Conservation (phyloP, 2,113 vertebrate species). For the Taxidea taxus region DNA sequence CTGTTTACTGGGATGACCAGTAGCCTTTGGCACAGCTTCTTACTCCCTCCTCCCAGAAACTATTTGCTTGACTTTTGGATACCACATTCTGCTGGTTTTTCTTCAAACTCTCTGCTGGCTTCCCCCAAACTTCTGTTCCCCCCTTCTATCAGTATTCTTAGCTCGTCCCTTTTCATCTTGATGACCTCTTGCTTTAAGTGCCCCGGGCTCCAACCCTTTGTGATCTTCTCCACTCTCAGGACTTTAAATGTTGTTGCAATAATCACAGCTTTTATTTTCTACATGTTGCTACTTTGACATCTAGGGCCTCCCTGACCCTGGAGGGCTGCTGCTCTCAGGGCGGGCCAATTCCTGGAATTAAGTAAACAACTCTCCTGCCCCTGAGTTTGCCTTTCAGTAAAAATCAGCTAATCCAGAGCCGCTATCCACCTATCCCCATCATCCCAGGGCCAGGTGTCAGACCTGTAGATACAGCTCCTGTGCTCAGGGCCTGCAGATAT, state of each 20-base stretch:
- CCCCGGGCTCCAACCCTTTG: background rate
- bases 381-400: background rate
- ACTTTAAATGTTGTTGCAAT: background rate
- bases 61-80: background rate
- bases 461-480: background rate
- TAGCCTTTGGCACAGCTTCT: background rate
- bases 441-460: background rate
- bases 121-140: accelerated
- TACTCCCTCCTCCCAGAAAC: background rate
- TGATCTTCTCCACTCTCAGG: background rate
- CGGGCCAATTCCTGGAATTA: background rate
- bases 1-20: background rate
- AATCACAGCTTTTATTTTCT: background rate
- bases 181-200: background rate
- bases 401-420: background rate
- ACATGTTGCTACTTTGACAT: background rate
- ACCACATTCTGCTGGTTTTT: background rate
- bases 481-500: background rate
- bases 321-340: background rate
- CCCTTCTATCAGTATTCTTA: background rate
- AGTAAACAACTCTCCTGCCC: background rate
- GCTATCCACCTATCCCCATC: background rate
- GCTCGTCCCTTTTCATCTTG: background rate
- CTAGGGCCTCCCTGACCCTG: background rate
- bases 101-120: background rate